A percentile compares a stretch with the other conserved stretches of the same genome.
phyloP scores from a whole-genome alignment of 2,797 vertebrate genomes.

The Amblyopsis hoosieri region DNA sequence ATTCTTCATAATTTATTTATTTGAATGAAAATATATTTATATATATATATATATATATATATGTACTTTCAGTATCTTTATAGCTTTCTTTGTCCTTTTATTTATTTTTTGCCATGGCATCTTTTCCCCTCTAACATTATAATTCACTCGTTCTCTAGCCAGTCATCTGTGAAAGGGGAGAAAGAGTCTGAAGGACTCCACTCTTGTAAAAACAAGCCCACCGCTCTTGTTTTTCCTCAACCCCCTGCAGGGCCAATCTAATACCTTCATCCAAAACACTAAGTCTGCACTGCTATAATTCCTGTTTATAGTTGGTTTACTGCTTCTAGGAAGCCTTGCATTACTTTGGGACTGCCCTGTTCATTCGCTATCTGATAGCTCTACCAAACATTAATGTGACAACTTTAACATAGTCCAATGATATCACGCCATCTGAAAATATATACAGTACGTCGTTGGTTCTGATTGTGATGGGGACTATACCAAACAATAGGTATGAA shows the following conservation, averaged over 20 bases:
- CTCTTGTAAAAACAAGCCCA: slow-evolving; percentile 31
- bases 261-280: slow-evolving; percentile 40
- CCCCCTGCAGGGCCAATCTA: slow-evolving; percentile 48
- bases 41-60: slow-evolving; percentile 80
- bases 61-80: slow-evolving; percentile 71
- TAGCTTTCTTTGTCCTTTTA: slow-evolving; percentile 54
- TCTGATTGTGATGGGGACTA: slow-evolving; percentile 57
- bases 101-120: slow-evolving; percentile 24
- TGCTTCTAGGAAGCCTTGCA: slow-evolving; percentile 52
- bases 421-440: slow-evolving; percentile 58
- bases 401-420: slow-evolving; percentile 43
- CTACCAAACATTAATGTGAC: slow-evolving; percentile 65
- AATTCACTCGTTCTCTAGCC: slow-evolving; percentile 37
- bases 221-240: slow-evolving; percentile 31
- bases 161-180: slow-evolving; percentile 55
- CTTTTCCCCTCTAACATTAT: slow-evolving; percentile 27
- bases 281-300: slow-evolving; percentile 19
- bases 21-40: slow-evolving; percentile 87
- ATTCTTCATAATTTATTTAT: slow-evolving; percentile 85
- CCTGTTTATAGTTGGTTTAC: slow-evolving; percentile 36
- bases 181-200: slow-evolving; percentile 57
- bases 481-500: slow-evolving; percentile 52
- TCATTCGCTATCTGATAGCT: slow-evolving; percentile 44
- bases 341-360: slow-evolving; percentile 19
- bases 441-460: slow-evolving; percentile 44